These are phyloP conservation scores for Rhodeus uyekii DNA, from an alignment of 2,797 vertebrate genomes.

Conservation along the genomic window DNA sequence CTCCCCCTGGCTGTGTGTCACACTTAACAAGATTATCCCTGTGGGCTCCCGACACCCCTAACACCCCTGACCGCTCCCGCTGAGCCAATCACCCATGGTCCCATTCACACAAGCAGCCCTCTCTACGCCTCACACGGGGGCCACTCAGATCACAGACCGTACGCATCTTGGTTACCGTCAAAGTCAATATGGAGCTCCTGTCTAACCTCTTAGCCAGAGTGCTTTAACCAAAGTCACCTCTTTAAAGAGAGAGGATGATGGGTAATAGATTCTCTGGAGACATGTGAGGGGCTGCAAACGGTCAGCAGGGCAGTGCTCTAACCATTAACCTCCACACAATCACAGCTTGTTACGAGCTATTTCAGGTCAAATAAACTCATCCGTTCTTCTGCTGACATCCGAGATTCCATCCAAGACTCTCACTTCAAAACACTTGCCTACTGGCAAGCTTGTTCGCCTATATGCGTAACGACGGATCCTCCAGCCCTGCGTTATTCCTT, in stretches of 20 bases:
- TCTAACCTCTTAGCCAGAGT: slow-evolving; percentile 59
- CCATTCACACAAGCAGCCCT: slow-evolving; percentile 47
- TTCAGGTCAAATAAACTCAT: slow-evolving; percentile 71
- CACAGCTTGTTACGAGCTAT: slow-evolving; percentile 38
- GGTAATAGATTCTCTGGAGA: slow-evolving; percentile 52
- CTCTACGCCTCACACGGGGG: slow-evolving; percentile 39
- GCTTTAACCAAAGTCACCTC: slow-evolving; percentile 78
- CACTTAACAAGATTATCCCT: slow-evolving; percentile 84
- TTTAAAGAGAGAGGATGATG: slow-evolving; percentile 65
- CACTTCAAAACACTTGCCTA: slow-evolving; percentile 10
- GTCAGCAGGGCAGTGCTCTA: slow-evolving; percentile 52
- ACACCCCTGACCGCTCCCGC: slow-evolving; percentile 58
- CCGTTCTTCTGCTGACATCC: slow-evolving; percentile 59
- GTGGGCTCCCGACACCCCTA: slow-evolving; percentile 67
- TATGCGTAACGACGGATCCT: slow-evolving; percentile 33
- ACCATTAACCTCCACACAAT: slow-evolving; percentile 57
- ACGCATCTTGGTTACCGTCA: slow-evolving; percentile 37
- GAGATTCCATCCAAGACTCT: not conserved
- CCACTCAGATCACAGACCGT: slow-evolving; percentile 36
- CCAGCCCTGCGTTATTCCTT: slow-evolving; percentile 58
- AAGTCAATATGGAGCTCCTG: slow-evolving; percentile 53
- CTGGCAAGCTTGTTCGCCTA: slow-evolving; percentile 9
- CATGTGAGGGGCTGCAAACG: slow-evolving; percentile 35
- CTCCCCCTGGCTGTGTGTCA: slow-evolving; percentile 65
- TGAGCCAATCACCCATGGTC: slow-evolving; percentile 56